These are phyloP conservation scores for Megastigmus dorsalis DNA, from an alignment of 2,888 invertebrate genomes.

Conservation along the genomic window DNA sequence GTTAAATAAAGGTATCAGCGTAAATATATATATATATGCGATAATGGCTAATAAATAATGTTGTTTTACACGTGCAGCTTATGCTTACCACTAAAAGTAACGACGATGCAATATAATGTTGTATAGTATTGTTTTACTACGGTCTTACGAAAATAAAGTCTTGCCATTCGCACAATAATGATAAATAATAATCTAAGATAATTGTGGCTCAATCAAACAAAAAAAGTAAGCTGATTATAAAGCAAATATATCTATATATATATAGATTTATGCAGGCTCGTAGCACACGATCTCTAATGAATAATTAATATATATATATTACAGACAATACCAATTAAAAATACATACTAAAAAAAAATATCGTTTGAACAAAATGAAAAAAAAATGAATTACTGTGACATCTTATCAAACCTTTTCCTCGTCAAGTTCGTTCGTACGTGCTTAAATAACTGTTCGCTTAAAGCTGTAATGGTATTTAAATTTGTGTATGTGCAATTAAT, in stretches of 20 bases:
- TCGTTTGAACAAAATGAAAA: not conserved
- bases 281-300: not conserved
- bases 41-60: not conserved
- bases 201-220: not conserved
- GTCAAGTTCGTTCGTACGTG: not conserved
- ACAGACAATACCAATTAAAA: too few species aligned
- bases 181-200: not conserved
- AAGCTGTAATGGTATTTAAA: too few species aligned
- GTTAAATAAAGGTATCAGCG: too few species aligned
- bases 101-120: not conserved
- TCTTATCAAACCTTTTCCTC: constrained; percentile 14
- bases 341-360: too few species aligned
- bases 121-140: not conserved
- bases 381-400: not conserved
- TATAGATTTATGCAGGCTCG: constrained; percentile 3
- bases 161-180: not conserved
- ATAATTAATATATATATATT: too few species aligned
- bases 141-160: not conserved
- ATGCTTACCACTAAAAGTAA: not conserved
- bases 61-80: not conserved
- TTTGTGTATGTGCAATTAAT: too few species aligned
- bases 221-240: not conserved
- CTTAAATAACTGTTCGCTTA: not conserved
- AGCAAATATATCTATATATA: too few species aligned
- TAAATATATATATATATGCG: too few species aligned